phyloP scores from a whole-genome alignment of 2,113 vertebrate genomes.

The Bucco capensis region DNA sequence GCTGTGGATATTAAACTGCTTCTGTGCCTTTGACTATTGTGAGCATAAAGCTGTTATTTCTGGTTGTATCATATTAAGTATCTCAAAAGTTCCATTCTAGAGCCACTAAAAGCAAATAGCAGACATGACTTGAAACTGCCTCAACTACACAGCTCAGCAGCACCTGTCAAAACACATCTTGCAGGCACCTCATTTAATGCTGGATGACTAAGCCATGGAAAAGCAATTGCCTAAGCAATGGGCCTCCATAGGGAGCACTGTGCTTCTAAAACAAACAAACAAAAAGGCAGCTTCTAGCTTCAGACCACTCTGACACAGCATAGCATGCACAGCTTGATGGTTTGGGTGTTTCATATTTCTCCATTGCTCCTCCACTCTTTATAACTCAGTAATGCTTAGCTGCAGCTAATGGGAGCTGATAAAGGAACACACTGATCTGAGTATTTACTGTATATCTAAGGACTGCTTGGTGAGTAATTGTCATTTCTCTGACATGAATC shows the following conservation, averaged over 20 bases:
- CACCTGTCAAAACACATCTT: constrained; percentile 49
- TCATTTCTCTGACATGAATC: neutral
- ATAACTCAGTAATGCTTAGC: neutral
- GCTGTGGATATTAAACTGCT: neutral
- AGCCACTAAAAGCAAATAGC: constrained; percentile 15
- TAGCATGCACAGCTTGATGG: neutral
- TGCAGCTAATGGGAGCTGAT: neutral
- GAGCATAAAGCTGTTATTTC: neutral
- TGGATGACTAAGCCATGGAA: constrained; percentile 29
- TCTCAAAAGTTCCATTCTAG: constrained; percentile 26
- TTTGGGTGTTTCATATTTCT: neutral
- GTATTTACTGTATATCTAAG: neutral
- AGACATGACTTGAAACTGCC: constrained; percentile 29
- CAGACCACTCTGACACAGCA: neutral
- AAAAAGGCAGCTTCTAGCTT: neutral
- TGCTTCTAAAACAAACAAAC: neutral
- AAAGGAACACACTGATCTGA: neutral
- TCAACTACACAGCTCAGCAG: constrained; percentile 31
- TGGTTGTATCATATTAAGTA: neutral
- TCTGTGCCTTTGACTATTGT: neutral
- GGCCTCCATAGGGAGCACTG: neutral
- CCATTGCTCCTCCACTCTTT: neutral
- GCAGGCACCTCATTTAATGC: constrained; percentile 2
- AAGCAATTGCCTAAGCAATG: constrained; percentile 7
- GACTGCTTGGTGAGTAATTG: neutral